Base-by-base conservation (phyloP, 2,888 invertebrate genomes). In the Oeneis ivallda region DNA sequence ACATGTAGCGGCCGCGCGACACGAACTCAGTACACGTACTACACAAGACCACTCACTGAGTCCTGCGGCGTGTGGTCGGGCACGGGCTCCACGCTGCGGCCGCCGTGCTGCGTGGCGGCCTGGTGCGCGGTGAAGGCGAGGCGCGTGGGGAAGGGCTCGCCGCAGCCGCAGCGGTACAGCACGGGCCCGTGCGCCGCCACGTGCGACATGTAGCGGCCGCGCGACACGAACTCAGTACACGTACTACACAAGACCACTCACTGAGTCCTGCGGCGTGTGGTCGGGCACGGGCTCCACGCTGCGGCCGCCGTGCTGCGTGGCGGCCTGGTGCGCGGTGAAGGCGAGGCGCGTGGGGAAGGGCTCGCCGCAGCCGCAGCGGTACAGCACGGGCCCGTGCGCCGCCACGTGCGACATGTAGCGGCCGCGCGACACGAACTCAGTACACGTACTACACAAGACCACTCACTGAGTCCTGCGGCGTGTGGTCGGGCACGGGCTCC, bases 121-220 rank as follows among this genome's bases (percentile, higher is more conserved):
- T 95, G 94, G 82, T 96, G 95, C n/a, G 89, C 75, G 26, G 83
- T 84, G 71, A 26, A 26, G 26, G 3, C 82, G 2, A 92, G 83
- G 67, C 93, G 87, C 2, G 90, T 92, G 10, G 87, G 77, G 78
- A 93, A 94, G 41, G 82, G 79, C 39, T 81, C 80, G 10, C 82
- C 79, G 75, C 94, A 94, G 63, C 87, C 81, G 80, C 95, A 95
- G 74, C 93, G 93, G 78, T 93, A 95, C 60, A 87, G 84, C 17
- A 93, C 92, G 15, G 92, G 93, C 67, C 94, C 94, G 79, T 95
- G 95, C 57, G 89, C 90, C 53, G 93, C 92, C 64, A 93, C 87
- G 76, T 94, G 95, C 58, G 93, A 86, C 84, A 93, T 89, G 78
- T 93, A 93, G 0, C 88, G 84, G 0, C 86, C 85, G 13, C 85